Conservation (phyloP, 2,113 vertebrate species). For the Cacatua alba region DNA sequence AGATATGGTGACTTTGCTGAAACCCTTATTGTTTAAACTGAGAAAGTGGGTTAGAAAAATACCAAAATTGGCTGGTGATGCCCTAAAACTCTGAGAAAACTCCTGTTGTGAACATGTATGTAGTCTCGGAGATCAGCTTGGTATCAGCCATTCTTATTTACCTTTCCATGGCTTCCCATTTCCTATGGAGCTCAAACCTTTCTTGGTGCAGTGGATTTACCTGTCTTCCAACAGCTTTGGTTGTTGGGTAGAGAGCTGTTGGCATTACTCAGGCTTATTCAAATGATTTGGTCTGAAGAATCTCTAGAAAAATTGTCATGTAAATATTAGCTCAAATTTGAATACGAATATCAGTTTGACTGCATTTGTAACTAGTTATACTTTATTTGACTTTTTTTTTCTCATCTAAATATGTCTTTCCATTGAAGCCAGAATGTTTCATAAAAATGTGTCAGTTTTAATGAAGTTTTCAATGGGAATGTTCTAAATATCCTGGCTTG, state of each 20-base stretch:
- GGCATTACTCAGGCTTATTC: not conserved
- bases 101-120: not conserved
- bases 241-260: not conserved
- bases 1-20: not conserved
- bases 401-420: conserved; percentile 49
- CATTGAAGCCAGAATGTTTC: conserved; percentile 46
- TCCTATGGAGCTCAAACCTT: not conserved
- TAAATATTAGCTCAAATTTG: conserved; percentile 1
- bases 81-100: not conserved
- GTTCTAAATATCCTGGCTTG: conserved; percentile 47
- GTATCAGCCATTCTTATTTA: not conserved
- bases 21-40: not conserved
- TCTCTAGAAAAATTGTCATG: not conserved
- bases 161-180: not conserved
- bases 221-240: not conserved
- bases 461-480: conserved; percentile 38
- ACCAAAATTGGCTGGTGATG: not conserved
- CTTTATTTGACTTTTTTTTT: not conserved
- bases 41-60: not conserved
- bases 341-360: not conserved
- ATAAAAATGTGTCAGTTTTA: conserved; percentile 48
- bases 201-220: not conserved
- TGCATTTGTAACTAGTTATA: not conserved
- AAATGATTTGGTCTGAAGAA: not conserved
- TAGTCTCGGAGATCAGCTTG: not conserved